Percentiles rank a stretch among this genome's conserved stretches.
phyloP scores from a whole-genome alignment of 2,888 invertebrate species.

The Papilio elwesi region DNA sequence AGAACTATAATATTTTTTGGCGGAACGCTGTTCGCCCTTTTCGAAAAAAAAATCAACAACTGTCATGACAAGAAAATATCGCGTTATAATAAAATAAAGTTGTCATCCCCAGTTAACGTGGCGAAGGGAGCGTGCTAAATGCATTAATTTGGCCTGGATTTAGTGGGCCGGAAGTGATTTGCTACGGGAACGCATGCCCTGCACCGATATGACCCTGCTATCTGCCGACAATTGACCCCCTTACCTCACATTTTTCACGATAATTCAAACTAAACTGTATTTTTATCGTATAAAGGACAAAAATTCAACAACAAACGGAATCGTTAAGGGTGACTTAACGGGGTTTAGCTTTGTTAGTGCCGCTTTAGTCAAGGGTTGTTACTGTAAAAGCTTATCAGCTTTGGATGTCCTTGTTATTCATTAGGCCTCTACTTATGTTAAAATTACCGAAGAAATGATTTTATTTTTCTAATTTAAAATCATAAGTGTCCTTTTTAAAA shows the following conservation, averaged over 20 bases:
- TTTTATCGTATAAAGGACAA: constrained; percentile 48
- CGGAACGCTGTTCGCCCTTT: not conserved
- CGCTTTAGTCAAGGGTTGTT: constrained; percentile 71
- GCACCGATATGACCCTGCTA: constrained; percentile 75
- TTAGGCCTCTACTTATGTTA: constrained; percentile 37
- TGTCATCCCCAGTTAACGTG: constrained; percentile 80
- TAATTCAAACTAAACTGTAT: constrained; percentile 64
- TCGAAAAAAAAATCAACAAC: constrained; percentile 50
- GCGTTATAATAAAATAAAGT: constrained; percentile 82
- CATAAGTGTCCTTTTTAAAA: not conserved
- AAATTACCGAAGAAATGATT: constrained; percentile 19
- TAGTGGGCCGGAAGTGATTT: constrained; percentile 85
- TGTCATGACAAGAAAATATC: constrained; percentile 81
- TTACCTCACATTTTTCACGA: constrained; percentile 58
- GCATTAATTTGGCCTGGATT: constrained; percentile 84
- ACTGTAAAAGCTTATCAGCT: constrained; percentile 61
- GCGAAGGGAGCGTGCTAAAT: constrained; percentile 81
- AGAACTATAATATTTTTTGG: not conserved
- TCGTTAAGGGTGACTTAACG: constrained; percentile 62
- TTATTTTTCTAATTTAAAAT: not conserved
- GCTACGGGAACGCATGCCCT: constrained; percentile 82
- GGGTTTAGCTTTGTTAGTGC: constrained; percentile 62
- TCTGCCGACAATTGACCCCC: constrained; percentile 65
- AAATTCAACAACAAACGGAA: constrained; percentile 48
- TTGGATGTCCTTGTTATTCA: constrained; percentile 52